Percentiles rank a stretch among this genome's conserved stretches.
phyloP scores from a whole-genome alignment of 1,140 invertebrate genomes.

The Dinoponera quadriceps region DNA sequence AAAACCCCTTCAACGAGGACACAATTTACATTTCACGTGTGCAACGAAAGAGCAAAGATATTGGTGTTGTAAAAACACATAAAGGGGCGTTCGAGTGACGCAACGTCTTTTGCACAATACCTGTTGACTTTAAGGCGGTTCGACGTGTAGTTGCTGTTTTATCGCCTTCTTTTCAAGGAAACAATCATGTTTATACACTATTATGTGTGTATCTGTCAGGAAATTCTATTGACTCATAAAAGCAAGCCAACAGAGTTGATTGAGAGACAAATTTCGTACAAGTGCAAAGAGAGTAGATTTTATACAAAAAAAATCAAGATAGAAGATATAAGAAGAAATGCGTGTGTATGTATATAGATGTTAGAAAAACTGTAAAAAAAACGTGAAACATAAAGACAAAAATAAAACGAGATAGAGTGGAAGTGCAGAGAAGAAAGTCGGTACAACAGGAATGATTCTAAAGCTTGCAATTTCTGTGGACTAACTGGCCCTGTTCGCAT shows the following conservation, averaged over 20 bases:
- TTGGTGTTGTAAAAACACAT: not conserved
- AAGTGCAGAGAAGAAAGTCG: not conserved
- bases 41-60: slow-evolving; percentile 2
- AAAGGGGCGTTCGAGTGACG: not conserved
- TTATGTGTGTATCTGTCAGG: too few species aligned
- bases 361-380: not conserved
- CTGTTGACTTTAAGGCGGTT: not conserved
- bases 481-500: not conserved
- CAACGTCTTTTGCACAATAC: slow-evolving; percentile 14
- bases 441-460: not conserved
- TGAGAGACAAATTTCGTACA: too few species aligned
- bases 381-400: not conserved
- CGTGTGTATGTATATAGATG: not conserved
- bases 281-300: not conserved
- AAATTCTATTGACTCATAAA: too few species aligned
- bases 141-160: not conserved
- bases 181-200: not conserved
- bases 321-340: not conserved
- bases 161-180: not conserved
- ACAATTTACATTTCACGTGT: slow-evolving; percentile 53
- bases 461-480: not conserved
- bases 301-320: not conserved
- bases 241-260: too few species aligned
- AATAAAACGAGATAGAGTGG: not conserved
- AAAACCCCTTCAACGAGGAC: slow-evolving; percentile 4